phyloP scores from a whole-genome alignment of 2,888 invertebrate species.

The Slavum lentiscoides region DNA sequence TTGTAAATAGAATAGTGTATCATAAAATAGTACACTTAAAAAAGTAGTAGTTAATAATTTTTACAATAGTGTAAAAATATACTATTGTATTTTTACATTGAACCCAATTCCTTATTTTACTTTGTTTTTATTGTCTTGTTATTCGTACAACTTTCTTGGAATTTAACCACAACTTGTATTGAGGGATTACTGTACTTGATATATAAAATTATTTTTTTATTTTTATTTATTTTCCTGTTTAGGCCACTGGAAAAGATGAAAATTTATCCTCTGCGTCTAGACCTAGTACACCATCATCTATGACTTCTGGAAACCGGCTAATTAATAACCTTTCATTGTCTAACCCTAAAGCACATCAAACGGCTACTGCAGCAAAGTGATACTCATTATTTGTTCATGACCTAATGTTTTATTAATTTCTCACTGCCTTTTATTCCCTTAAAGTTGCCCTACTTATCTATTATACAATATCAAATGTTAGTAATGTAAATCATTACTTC shows the following conservation, averaged over 20 bases:
- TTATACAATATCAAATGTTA: constrained; percentile 21
- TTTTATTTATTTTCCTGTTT: not conserved
- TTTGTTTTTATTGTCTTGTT: not conserved
- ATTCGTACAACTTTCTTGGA: not conserved
- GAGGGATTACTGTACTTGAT: too few relatives aligned
- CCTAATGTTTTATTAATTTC: constrained; percentile 22
- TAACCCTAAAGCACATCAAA: constrained; percentile 45
- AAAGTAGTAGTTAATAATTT: too few relatives aligned
- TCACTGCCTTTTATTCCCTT: constrained; percentile 40
- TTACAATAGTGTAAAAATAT: too few relatives aligned
- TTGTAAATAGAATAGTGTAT: too few relatives aligned
- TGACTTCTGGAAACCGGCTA: constrained; percentile 33
- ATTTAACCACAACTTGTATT: too few relatives aligned
- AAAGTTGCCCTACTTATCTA: constrained; percentile 39
- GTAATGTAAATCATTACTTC: constrained; percentile 12
- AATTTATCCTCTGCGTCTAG: not conserved
- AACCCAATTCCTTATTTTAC: too few relatives aligned
- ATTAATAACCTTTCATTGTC: constrained; percentile 34
- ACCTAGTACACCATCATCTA: constrained; percentile 25
- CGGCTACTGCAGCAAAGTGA: constrained; percentile 44
- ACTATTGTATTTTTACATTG: too few relatives aligned
- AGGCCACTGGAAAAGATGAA: constrained; percentile 14
- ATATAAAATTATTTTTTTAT: not conserved
- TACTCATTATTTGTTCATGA: constrained; percentile 11
- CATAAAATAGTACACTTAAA: too few relatives aligned